Evolutionary conservation across 2,113 vertebrate species (phyloP).

Genomic region (Zapornia atra): DNA sequence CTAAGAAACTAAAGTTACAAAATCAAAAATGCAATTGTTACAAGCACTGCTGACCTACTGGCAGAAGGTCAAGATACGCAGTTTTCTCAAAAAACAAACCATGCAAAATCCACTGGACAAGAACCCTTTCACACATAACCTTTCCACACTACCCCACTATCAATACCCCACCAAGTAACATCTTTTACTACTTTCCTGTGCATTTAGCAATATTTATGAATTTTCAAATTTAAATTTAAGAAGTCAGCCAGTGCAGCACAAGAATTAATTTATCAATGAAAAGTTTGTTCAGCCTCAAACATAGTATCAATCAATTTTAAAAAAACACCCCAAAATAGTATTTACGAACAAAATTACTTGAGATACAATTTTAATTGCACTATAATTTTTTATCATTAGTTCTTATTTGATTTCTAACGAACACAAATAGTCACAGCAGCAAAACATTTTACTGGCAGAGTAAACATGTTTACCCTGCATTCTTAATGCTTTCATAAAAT

Average conservation of each 20-base stretch:
- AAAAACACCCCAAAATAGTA: background rate
- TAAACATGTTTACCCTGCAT: background rate
- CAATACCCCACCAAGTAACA: background rate
- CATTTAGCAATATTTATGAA: background rate
- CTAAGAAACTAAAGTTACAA: background rate
- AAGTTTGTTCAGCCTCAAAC: background rate
- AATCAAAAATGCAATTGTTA: background rate
- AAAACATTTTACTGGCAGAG: background rate
- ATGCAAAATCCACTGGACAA: background rate
- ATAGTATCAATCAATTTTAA: background rate
- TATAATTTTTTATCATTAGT: background rate
- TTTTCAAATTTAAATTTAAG: background rate
- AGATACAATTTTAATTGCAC: slow-evolving; percentile 12
- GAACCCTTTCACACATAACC: background rate
- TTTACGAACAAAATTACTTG: slow-evolving; percentile 8
- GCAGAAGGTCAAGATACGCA: background rate
- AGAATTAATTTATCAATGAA: background rate
- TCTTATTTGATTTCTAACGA: slow-evolving; percentile 9
- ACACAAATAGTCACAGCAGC: background rate
- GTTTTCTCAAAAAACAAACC: background rate
- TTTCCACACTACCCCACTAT: background rate
- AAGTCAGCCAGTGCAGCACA: background rate
- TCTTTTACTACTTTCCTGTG: background rate
- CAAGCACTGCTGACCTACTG: background rate
- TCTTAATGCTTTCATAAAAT: background rate